phyloP scores from a whole-genome alignment of 2,888 invertebrate genomes.

The Lagria hirta region DNA sequence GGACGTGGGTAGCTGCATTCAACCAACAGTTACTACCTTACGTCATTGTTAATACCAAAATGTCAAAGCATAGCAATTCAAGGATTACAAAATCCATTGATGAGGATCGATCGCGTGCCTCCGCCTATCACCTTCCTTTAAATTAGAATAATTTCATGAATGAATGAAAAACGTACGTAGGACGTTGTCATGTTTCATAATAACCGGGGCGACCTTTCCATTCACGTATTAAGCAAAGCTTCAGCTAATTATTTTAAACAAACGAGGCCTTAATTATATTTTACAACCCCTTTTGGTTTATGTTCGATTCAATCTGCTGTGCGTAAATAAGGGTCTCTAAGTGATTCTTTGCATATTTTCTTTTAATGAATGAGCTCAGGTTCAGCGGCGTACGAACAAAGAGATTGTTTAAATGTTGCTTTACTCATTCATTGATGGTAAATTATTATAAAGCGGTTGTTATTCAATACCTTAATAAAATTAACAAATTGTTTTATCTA shows the following conservation, averaged over 20 bases:
- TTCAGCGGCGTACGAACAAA: too few species aligned
- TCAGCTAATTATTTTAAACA: neutral
- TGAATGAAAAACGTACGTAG: constrained; percentile 40
- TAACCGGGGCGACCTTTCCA: constrained; percentile 19
- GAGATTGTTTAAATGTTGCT: too few species aligned
- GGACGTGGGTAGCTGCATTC: constrained; percentile 21
- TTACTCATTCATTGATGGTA: too few species aligned
- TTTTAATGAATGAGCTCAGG: too few species aligned
- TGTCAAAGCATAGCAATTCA: constrained; percentile 39
- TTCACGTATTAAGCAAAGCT: constrained; percentile 13
- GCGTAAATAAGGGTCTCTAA: constrained; percentile 19
- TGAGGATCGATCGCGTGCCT: constrained; percentile 47
- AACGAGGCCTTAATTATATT: constrained; percentile 14
- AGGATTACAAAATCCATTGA: constrained; percentile 45
- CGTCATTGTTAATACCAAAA: constrained; percentile 40
- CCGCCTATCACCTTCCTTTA: constrained; percentile 38
- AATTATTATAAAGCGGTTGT: too few species aligned
- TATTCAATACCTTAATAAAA: too few species aligned
- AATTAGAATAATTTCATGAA: constrained; percentile 49
- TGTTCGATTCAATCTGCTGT: constrained; percentile 13
- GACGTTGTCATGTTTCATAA: constrained; percentile 34
- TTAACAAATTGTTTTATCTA: too few species aligned
- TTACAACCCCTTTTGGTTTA: constrained; percentile 16
- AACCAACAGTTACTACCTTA: constrained; percentile 34
- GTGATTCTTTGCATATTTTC: constrained; percentile 22